Evolutionary conservation across 2,888 invertebrate genomes (phyloP).

Genomic region (Trypoxylon attenuatum): DNA sequence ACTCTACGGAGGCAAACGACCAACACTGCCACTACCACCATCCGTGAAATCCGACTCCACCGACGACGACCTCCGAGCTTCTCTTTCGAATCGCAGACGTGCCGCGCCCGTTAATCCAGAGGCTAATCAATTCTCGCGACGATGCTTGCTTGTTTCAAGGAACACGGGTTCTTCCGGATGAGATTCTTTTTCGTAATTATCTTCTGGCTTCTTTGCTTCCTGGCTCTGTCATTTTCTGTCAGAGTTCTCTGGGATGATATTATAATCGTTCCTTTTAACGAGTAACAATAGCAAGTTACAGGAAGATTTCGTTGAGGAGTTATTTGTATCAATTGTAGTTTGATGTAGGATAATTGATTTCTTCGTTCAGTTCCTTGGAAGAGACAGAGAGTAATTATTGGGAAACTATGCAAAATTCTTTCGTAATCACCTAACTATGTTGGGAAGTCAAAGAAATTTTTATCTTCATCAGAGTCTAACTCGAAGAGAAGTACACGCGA

Average conservation of each 20-base stretch:
- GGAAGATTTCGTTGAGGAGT: too few relatives aligned
- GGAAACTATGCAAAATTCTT: too few relatives aligned
- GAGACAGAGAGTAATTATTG: too few relatives aligned
- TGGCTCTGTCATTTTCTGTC: background rate
- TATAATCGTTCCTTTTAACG: too few relatives aligned
- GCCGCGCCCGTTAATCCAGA: constrained; percentile 60
- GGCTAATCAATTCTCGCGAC: constrained; percentile 54
- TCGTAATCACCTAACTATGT: too few relatives aligned
- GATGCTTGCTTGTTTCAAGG: constrained; percentile 7
- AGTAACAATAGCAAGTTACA: too few relatives aligned
- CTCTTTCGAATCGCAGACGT: constrained; percentile 46
- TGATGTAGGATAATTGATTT: too few relatives aligned
- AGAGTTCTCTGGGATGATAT: too few relatives aligned
- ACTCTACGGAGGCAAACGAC: background rate
- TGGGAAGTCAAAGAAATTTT: background rate
- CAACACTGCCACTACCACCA: constrained; percentile 7
- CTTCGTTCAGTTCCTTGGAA: too few relatives aligned
- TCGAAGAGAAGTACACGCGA: background rate
- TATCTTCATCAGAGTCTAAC: background rate
- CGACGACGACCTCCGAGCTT: constrained; percentile 13
- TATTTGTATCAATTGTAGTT: too few relatives aligned
- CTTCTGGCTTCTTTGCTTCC: background rate
- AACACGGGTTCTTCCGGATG: background rate
- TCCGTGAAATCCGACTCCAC: constrained; percentile 41
- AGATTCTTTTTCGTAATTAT: background rate